Percentiles rank a stretch among this genome's conserved stretches.
These are phyloP conservation scores for Alouatta palliata DNA, from an alignment of 2,113 vertebrate genomes.

Conservation along the genomic window DNA sequence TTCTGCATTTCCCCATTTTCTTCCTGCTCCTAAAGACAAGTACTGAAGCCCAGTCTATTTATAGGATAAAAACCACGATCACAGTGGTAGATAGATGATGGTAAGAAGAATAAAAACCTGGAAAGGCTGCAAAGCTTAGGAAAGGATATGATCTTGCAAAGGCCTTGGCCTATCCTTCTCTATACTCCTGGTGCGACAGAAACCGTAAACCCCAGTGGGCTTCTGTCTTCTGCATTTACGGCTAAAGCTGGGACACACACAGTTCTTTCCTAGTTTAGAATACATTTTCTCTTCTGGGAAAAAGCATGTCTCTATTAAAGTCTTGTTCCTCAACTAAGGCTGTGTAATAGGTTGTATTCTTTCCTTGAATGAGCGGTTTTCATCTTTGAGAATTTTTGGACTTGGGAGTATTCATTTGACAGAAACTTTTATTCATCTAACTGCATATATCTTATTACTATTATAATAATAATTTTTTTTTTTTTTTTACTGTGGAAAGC, in stretches of 20 bases:
- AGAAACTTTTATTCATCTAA: neutral
- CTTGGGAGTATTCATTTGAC: neutral
- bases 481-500: conserved; percentile 1
- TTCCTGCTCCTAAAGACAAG: neutral
- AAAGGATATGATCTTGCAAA: neutral
- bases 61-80: neutral
- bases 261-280: neutral
- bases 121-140: neutral
- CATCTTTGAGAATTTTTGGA: neutral
- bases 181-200: neutral
- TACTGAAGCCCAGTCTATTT: neutral
- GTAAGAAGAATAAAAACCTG: neutral
- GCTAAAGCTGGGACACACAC: neutral
- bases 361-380: conserved; percentile 15
- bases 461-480: neutral
- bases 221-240: neutral
- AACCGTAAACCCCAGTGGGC: neutral
- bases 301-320: neutral
- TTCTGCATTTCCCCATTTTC: neutral
- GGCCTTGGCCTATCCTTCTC: neutral
- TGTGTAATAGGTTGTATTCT: neutral
- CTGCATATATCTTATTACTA: neutral
- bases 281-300: neutral
- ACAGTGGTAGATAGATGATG: conserved; percentile 17
- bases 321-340: neutral